Evolutionary conservation across 1,140 invertebrate species (phyloP).

Genomic region (Eueides isabella): DNA sequence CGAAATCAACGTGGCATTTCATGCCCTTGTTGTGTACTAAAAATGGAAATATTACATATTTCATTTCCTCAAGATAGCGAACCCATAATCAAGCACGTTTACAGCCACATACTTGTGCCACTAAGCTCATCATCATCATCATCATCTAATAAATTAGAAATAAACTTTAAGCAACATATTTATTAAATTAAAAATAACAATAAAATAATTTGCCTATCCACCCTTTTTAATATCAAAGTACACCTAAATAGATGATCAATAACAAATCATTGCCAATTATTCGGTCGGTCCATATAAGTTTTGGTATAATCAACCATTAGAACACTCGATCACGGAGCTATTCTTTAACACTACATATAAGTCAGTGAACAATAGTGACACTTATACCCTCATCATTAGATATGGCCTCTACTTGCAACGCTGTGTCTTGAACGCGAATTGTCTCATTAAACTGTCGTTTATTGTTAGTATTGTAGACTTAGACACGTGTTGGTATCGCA

Average conservation of each 20-base stretch:
- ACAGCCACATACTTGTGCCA: too few species aligned
- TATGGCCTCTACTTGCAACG: slow-evolving; percentile 60
- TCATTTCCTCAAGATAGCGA: too few species aligned
- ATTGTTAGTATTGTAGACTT: slow-evolving; percentile 16
- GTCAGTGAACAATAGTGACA: slow-evolving; percentile 64
- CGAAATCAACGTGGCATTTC: too few species aligned
- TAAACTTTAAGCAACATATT: too few species aligned
- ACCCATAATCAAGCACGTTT: too few species aligned
- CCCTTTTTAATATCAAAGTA: slow-evolving; percentile 34
- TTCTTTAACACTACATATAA: slow-evolving; percentile 47
- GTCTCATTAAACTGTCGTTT: slow-evolving; percentile 61
- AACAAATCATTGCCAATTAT: slow-evolving; percentile 60
- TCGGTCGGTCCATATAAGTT: slow-evolving; percentile 47
- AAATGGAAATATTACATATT: too few species aligned
- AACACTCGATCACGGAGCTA: slow-evolving; percentile 52
- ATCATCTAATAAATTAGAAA: too few species aligned
- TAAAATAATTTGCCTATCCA: background rate
- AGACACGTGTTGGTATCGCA: slow-evolving; percentile 25
- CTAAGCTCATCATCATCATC: too few species aligned
- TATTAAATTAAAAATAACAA: background rate
- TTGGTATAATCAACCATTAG: slow-evolving; percentile 58
- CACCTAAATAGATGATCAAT: slow-evolving; percentile 56
- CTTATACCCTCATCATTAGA: slow-evolving; percentile 64
- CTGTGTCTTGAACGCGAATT: slow-evolving; percentile 64
- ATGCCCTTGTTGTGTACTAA: too few species aligned